Conservation (phyloP, 2,888 invertebrate genomes). For the Dolomedes plantarius region DNA sequence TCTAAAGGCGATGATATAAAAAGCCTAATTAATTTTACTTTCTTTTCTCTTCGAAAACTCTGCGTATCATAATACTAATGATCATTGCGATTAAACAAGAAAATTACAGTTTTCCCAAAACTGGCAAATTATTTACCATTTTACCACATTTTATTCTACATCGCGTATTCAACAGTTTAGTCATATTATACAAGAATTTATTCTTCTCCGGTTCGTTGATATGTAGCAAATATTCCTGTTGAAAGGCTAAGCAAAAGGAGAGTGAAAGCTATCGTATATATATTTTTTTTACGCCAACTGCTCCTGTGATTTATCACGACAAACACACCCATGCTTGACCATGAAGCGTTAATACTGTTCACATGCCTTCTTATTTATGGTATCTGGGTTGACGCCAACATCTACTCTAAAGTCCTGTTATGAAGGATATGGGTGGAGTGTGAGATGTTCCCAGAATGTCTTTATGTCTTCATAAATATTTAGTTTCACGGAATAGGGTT, state of each 20-base stretch:
- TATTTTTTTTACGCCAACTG: not conserved
- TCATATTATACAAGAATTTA: too few species aligned
- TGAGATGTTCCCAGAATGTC: not conserved
- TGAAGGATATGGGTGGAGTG: not conserved
- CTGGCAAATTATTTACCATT: too few species aligned
- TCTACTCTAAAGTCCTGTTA: not conserved
- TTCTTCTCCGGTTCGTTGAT: not conserved
- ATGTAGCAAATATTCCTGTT: not conserved
- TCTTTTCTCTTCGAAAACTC: too few species aligned
- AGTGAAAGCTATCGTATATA: not conserved
- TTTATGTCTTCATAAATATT: slow-evolving; percentile 33
- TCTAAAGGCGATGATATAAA: too few species aligned
- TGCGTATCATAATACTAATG: too few species aligned
- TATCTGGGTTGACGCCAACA: not conserved
- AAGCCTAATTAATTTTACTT: too few species aligned
- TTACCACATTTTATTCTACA: too few species aligned
- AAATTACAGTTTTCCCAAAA: too few species aligned
- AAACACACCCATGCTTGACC: slow-evolving; percentile 38
- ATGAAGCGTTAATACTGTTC: not conserved
- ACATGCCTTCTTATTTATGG: not conserved
- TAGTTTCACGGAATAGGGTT: not conserved
- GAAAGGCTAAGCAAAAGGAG: not conserved
- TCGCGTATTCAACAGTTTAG: too few species aligned
- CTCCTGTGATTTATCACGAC: slow-evolving; percentile 41
- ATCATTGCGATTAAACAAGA: too few species aligned